Percentiles rank a stretch among this genome's conserved stretches.
Conservation (phyloP, 2,888 invertebrate genomes). For the Masnerella sp. region DNA sequence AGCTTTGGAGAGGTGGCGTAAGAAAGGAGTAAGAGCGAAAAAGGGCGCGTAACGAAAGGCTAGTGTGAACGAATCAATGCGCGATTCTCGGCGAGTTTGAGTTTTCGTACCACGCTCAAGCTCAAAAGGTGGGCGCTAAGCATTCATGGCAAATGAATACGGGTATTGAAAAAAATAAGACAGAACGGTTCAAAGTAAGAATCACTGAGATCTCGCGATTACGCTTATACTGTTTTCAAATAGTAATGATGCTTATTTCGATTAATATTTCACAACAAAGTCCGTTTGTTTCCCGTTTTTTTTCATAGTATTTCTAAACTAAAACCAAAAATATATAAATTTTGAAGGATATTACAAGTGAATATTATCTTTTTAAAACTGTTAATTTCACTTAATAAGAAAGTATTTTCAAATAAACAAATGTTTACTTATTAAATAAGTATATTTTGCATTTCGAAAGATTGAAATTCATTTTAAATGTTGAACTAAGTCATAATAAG, state of each 20-base stretch:
- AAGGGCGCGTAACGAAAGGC: conserved; percentile 25
- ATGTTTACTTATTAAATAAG: no score
- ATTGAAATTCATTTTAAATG: no score
- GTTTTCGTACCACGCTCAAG: conserved; percentile 24
- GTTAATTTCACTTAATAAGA: no score
- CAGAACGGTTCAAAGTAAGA: conserved; percentile 23
- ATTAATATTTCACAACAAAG: neutral
- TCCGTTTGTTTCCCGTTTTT: neutral
- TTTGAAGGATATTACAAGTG: no score
- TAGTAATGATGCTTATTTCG: conserved; percentile 7
- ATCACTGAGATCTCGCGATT: conserved; percentile 14
- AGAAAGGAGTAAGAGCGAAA: conserved; percentile 37
- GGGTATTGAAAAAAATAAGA: conserved; percentile 34
- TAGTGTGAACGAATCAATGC: conserved; percentile 56
- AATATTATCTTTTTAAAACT: no score
- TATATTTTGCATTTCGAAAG: no score
- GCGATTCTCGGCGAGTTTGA: conserved; percentile 30
- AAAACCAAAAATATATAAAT: no score
- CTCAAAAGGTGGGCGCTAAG: conserved; percentile 38
- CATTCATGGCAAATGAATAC: conserved; percentile 40
- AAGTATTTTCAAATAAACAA: no score
- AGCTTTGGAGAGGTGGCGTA: conserved; percentile 35
- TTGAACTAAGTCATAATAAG: no score
- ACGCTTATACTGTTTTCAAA: conserved; percentile 1
- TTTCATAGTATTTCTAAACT: no score